Conservation (phyloP, 2,888 invertebrate genomes). For the Sarcophaga variegata region DNA sequence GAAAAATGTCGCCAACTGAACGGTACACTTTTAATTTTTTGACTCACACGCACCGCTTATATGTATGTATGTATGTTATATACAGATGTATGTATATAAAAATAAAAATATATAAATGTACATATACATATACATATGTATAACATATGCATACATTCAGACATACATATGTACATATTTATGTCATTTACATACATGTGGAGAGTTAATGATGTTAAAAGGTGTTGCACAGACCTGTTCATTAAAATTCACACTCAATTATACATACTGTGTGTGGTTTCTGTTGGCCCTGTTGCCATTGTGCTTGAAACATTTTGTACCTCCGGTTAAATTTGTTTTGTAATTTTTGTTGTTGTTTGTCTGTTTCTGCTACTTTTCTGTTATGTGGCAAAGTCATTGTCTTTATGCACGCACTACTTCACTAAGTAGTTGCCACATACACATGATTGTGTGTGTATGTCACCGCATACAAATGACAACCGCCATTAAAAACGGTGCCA, state of each 20-base stretch:
- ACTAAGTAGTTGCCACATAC: slow-evolving; percentile 51
- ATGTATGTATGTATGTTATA: too few species aligned
- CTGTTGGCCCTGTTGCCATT: background rate
- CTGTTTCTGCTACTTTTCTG: background rate
- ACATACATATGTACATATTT: background rate
- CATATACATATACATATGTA: too few species aligned
- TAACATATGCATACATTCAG: background rate
- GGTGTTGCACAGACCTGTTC: background rate
- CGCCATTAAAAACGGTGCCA: background rate
- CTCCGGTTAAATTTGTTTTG: slow-evolving; percentile 6
- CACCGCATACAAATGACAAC: background rate
- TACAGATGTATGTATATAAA: too few species aligned
- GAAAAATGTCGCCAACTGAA: too few species aligned
- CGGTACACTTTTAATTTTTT: too few species aligned
- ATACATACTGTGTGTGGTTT: background rate
- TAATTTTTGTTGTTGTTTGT: background rate
- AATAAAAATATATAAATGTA: too few species aligned
- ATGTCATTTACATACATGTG: background rate
- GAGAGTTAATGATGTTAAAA: background rate
- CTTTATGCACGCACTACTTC: slow-evolving; percentile 52
- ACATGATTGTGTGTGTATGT: background rate
- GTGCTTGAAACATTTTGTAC: slow-evolving; percentile 7
- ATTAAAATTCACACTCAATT: background rate
- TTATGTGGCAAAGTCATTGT: slow-evolving; percentile 50
- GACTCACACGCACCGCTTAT: too few species aligned